Percentiles rank a stretch among this genome's conserved stretches.
These are phyloP conservation scores for Ditylenchus weischeri DNA, from an alignment of 2,888 invertebrate species.

Conservation along the genomic window DNA sequence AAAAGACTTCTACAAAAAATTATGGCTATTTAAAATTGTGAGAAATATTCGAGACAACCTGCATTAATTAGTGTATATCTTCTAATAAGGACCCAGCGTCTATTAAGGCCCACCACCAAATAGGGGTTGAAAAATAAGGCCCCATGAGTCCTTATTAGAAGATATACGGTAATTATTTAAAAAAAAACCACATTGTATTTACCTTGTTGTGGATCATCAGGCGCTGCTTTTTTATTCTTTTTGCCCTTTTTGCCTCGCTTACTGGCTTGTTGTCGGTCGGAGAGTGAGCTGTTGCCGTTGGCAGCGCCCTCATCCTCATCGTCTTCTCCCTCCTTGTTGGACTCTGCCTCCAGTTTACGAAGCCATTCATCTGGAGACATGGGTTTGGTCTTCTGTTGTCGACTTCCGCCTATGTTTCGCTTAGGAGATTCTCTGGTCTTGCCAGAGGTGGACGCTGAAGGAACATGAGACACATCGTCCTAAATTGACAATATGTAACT, in stretches of 20 bases:
- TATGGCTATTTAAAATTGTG: too few relatives aligned
- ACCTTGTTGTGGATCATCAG: slow-evolving; percentile 13
- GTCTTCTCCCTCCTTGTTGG: slow-evolving; percentile 45
- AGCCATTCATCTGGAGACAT: slow-evolving; percentile 57
- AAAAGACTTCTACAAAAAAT: too few relatives aligned
- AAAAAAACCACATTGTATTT: too few relatives aligned
- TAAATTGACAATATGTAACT: not conserved
- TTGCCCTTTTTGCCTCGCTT: slow-evolving; percentile 21
- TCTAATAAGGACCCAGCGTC: too few relatives aligned
- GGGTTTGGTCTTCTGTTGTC: slow-evolving; percentile 44
- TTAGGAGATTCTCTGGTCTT: slow-evolving; percentile 18
- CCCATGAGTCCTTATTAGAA: too few relatives aligned
- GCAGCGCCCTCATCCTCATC: slow-evolving; percentile 27
- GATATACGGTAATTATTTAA: too few relatives aligned
- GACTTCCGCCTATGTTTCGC: slow-evolving; percentile 20
- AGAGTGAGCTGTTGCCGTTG: not conserved
- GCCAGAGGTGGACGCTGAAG: slow-evolving; percentile 14
- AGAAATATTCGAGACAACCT: too few relatives aligned
- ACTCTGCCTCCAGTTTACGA: slow-evolving; percentile 49
- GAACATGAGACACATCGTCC: slow-evolving; percentile 20
- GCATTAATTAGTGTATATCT: too few relatives aligned
- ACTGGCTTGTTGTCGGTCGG: slow-evolving; percentile 23
- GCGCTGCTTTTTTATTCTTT: slow-evolving; percentile 23
- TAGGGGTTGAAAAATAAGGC: too few relatives aligned
- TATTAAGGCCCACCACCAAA: too few relatives aligned